Conservation (phyloP, 53 echinoderm and acorn worm species). For the Holothuria scabra region DNA sequence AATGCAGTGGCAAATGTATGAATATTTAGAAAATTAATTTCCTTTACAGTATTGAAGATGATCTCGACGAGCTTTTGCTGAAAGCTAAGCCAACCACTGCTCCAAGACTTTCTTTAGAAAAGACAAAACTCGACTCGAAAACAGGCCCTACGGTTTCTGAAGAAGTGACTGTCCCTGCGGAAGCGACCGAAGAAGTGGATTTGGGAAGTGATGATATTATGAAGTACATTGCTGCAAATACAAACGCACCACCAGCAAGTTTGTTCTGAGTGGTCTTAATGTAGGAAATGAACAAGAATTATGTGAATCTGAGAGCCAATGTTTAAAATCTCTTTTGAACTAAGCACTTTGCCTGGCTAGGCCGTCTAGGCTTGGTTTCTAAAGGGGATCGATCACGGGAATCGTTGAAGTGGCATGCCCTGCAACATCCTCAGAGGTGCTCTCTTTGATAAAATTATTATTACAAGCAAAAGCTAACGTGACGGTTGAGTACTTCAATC, state of each 20-base stretch:
- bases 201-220: slow-evolving; percentile 86
- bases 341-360: no score
- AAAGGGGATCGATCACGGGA: no score
- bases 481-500: no score
- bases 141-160: not conserved
- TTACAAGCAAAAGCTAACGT: no score
- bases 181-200: slow-evolving; percentile 35
- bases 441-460: no score
- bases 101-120: slow-evolving; percentile 7
- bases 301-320: no score
- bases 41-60: slow-evolving; percentile 79
- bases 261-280: not conserved
- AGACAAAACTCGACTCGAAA: slow-evolving; percentile 14
- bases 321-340: no score
- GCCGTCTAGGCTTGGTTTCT: no score
- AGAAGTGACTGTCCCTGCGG: not conserved
- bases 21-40: not conserved
- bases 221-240: slow-evolving; percentile 87
- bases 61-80: slow-evolving; percentile 79
- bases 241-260: slow-evolving; percentile 23
- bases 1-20: no score
- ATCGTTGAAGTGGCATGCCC: no score
- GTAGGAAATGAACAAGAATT: no score
- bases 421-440: no score
- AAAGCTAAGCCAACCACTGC: slow-evolving; percentile 56